Conservation (phyloP, 2,113 vertebrate genomes). For the Nicator chloris region DNA sequence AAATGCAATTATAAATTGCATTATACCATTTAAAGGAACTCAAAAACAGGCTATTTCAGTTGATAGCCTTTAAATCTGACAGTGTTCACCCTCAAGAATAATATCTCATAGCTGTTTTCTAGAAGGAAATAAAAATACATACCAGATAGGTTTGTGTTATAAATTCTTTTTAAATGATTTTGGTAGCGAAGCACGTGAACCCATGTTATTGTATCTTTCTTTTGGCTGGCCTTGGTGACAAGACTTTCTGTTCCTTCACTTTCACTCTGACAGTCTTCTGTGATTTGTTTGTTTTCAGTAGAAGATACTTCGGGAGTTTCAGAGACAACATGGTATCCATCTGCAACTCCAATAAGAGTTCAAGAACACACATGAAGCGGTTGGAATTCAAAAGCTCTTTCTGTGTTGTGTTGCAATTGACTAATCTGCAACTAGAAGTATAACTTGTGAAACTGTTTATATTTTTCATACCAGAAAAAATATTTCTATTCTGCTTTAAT, state of each 20-base stretch:
- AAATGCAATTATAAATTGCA: too few relatives aligned
- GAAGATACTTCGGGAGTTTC: background rate
- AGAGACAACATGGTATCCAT: conserved; percentile 38
- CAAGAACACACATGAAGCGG: background rate
- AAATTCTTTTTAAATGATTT: conserved; percentile 73
- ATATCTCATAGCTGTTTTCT: background rate
- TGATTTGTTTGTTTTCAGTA: background rate
- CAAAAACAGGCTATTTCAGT: background rate
- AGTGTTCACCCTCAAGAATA: background rate
- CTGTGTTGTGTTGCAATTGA: background rate
- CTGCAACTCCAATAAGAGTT: conserved; percentile 52
- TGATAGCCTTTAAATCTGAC: background rate
- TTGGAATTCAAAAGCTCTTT: background rate
- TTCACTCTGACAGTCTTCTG: background rate
- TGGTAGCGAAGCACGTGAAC: conserved; percentile 77
- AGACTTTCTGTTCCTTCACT: background rate
- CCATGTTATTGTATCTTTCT: conserved; percentile 69
- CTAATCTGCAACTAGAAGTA: background rate
- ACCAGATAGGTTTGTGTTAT: conserved; percentile 72
- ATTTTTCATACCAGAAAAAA: background rate
- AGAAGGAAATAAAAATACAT: conserved; percentile 7
- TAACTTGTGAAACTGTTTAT: background rate
- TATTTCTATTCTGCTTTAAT: background rate
- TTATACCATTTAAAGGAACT: background rate
- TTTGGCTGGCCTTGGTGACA: background rate